Percentiles rank a stretch among this genome's conserved stretches.
Evolutionary conservation across 2,113 vertebrate species (phyloP).

Genomic region (Chloebia gouldiae): DNA sequence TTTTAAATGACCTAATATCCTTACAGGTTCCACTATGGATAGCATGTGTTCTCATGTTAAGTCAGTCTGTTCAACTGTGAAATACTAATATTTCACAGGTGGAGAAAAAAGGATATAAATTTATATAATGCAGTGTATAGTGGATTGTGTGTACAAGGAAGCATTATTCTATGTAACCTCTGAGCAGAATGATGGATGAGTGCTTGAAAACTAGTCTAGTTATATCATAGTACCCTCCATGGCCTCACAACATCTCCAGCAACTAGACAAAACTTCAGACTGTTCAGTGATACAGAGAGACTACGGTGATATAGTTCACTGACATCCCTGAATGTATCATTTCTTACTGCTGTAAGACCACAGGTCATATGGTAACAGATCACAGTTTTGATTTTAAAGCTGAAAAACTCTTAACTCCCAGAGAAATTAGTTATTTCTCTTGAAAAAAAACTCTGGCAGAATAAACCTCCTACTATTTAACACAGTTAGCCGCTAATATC

Average conservation of each 20-base stretch:
- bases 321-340: rapidly evolving
- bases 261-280: background rate
- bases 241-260: background rate
- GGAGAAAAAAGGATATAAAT: background rate
- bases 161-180: background rate
- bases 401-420: background rate
- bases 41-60: background rate
- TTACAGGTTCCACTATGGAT: background rate
- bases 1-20: background rate
- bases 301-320: background rate
- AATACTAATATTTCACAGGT: background rate
- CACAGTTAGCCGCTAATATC: background rate
- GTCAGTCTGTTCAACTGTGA: background rate
- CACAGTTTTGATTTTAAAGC: background rate
- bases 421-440: background rate
- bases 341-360: background rate
- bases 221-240: rapidly evolving
- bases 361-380: background rate
- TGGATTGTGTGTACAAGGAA: background rate
- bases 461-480: background rate
- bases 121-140: background rate
- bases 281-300: background rate
- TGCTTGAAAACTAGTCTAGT: background rate
- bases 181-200: background rate
- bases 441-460: background rate